Base-by-base conservation (phyloP, 1,140 invertebrate species). In the Papilio dardanus region DNA sequence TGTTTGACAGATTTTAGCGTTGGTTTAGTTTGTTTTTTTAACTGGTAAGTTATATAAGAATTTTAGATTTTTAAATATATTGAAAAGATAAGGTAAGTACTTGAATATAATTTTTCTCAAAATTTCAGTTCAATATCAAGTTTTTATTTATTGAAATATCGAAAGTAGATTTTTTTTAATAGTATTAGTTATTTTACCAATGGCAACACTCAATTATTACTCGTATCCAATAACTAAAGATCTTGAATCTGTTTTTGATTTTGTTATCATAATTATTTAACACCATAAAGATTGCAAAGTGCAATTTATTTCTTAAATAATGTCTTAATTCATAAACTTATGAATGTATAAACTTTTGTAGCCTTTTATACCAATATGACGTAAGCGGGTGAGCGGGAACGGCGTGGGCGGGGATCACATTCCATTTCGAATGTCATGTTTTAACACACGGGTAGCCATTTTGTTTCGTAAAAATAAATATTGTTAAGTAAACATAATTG, bases 401-500 rank as follows among this genome's bases (percentile, higher is more conserved):
- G 19, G 50, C 7, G 50, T 54, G 24, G 54, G 54, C 24, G 54
- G 54, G 54, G 21, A 10, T 2, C 24, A 10, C 54, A 58, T 58
- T 58, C 10, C 21, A 58, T 54, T 12, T 12, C 21, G 10, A 58
- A 16, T 58, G 50, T 58, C 54, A 58, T 37, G 54, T 58, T 58
- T 28, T 58, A 28, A 28, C 14, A 14, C 24, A 58, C 54, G 54
- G 21, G 46, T 46, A 88, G 91, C 90, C 91, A 93, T 93, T 92
- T 93, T 93, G 90, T 93, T 86, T 93, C 89, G 85, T 84, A 76
- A 76, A 78, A 77, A 86, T 86, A 80, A 86, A 81, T 77, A 77
- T 83, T 88, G 81, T 87, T 88, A 81, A 85, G 79, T 71, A 84
- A 91, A 85, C 79, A 90, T 90, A 91, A 86, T 91, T 92, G 88